Percentiles rank a stretch among this genome's conserved stretches.
Evolutionary conservation across 1,140 invertebrate species (phyloP).

Genomic region (Steinernema khuongi): DNA sequence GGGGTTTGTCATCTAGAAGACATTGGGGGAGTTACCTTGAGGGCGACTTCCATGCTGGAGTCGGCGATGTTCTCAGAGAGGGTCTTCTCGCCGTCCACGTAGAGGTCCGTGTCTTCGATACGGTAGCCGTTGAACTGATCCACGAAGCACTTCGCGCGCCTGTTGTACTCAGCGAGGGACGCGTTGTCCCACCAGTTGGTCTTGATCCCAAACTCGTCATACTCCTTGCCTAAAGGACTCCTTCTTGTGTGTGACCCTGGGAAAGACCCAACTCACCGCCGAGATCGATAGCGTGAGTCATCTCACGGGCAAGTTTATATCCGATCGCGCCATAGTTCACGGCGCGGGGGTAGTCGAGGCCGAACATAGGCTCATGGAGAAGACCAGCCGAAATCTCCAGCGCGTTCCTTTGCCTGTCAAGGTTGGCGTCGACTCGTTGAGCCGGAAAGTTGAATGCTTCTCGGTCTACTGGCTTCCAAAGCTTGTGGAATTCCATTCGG

Average conservation of each 20-base stretch:
- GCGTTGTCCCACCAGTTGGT: neutral
- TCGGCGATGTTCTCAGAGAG: slow-evolving; percentile 61
- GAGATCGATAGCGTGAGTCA: neutral
- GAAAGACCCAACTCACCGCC: neutral
- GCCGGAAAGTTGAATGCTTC: slow-evolving; percentile 23
- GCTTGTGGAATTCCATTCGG: neutral
- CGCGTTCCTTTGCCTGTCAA: slow-evolving; percentile 49
- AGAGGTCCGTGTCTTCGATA: slow-evolving; percentile 31
- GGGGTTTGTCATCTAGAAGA: neutral
- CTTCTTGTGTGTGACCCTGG: neutral
- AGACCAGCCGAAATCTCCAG: slow-evolving; percentile 65
- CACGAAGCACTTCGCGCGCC: neutral
- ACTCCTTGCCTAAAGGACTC: neutral
- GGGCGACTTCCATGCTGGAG: slow-evolving; percentile 58
- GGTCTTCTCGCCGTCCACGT: slow-evolving; percentile 58
- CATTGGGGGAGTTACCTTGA: slow-evolving; percentile 39
- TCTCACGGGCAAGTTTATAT: neutral
- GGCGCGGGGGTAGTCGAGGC: slow-evolving; percentile 62
- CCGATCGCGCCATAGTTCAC: neutral
- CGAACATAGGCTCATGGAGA: slow-evolving; percentile 66
- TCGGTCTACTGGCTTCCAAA: neutral
- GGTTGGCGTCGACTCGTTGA: slow-evolving; percentile 61
- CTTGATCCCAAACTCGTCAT: neutral
- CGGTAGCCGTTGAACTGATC: neutral
- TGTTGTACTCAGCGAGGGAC: neutral